A percentile compares a stretch with the other conserved stretches of the same genome.
Evolutionary conservation across 2,888 invertebrate genomes (phyloP).

Genomic region (Calliopum simillimum): DNA sequence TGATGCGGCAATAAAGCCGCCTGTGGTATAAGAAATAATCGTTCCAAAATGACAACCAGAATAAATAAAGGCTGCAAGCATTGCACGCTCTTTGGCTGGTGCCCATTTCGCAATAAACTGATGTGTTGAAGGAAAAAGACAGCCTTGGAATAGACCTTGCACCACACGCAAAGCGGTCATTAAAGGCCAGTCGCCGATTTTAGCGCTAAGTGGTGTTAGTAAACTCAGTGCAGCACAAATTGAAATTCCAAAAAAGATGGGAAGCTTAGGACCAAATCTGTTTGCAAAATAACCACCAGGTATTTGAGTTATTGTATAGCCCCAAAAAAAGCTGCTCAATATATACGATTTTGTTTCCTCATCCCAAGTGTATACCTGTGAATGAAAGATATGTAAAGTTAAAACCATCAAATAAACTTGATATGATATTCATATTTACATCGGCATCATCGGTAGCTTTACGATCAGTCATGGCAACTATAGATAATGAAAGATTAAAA

Average conservation of each 20-base stretch:
- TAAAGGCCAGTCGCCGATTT: constrained; percentile 71
- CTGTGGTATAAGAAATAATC: too few relatives aligned
- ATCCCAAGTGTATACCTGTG: too few relatives aligned
- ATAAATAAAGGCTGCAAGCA: too few relatives aligned
- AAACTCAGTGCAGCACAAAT: constrained; percentile 74
- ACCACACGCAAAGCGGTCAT: constrained; percentile 70
- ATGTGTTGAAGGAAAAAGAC: too few relatives aligned
- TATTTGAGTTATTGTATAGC: too few relatives aligned
- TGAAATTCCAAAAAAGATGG: constrained; percentile 69
- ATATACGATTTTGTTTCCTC: too few relatives aligned
- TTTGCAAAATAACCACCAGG: constrained; percentile 66
- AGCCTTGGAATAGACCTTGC: not conserved
- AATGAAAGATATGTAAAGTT: constrained; percentile 20
- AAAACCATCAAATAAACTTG: constrained; percentile 28
- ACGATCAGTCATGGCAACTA: constrained; percentile 78
- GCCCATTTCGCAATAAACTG: too few relatives aligned
- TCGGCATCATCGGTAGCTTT: constrained; percentile 57
- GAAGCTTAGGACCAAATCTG: constrained; percentile 73
- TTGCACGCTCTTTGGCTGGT: too few relatives aligned
- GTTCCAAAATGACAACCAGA: too few relatives aligned
- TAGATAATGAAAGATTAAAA: constrained; percentile 78
- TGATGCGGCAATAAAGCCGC: too few relatives aligned
- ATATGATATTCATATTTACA: constrained; percentile 46
- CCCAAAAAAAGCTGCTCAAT: too few relatives aligned
- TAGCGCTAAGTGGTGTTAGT: constrained; percentile 74